Base-by-base conservation (phyloP, 2,888 invertebrate genomes). In the Scrobipalpa atriplicella region DNA sequence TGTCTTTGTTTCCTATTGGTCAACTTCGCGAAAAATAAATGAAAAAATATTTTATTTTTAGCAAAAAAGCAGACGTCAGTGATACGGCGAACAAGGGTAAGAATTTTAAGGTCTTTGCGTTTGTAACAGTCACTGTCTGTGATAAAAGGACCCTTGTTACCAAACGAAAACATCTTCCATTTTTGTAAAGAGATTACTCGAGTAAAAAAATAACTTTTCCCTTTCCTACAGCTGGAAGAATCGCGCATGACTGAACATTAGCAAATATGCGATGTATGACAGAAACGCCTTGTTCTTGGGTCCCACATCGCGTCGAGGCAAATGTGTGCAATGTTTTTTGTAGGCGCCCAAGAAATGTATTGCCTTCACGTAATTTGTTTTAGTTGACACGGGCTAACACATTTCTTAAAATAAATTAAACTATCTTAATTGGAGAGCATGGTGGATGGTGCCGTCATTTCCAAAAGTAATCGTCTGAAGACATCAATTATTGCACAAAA, bases 71-170 rank as follows among this genome's bases (percentile, higher is more conserved):
- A 29, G 29, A 29, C 71, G 76, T 77, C 77, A 74, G 69, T 70
- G 77, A 78, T 70, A 73, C 69, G 76, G 76, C 70, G 70, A 79
- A 73, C 72, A 73, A 75, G 81, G 82, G 81, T 82, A 77, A 75
- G 77, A 81, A 82, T 81, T 84, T 80, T 79, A 80, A 78, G 76
- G 71, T 74, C 72, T 77, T 74, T 74, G 73, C 74, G 77, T 81
- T 78, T 76, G 71, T 66, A 76, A 41, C 65, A 72, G 79, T 80
- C 80, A 79, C 75, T 69, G 75, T 74, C 74, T 65, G 75, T 75
- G 82, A 84, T 82, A 84, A 84, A 81, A 81, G 71, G 70, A 82
- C 83, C 82, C 81, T 79, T 70, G 69, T 70, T 16, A 67, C 70
- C 54, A 47, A 70, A 61, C 64, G 68, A 68, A 72, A 72, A 75